These are phyloP conservation scores for Gila orcuttii DNA, from an alignment of 2,113 vertebrate species.

Conservation along the genomic window DNA sequence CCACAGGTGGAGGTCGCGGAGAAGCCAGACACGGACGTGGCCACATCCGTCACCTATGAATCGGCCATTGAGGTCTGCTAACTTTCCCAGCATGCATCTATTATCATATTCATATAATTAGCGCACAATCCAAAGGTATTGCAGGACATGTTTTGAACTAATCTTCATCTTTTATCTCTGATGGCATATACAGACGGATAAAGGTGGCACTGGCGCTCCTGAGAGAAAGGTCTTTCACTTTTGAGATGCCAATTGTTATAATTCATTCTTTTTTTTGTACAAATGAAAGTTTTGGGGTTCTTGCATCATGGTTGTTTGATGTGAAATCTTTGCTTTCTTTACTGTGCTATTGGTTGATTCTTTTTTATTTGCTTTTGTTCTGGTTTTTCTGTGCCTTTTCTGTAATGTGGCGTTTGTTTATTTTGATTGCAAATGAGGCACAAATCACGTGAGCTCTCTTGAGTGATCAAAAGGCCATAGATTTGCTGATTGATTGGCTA, in stretches of 20 bases:
- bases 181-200: conserved; percentile 68
- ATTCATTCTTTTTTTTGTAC: background rate
- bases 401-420: background rate
- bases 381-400: conserved; percentile 21
- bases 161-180: conserved; percentile 44
- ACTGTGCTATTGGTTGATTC: conserved; percentile 46
- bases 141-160: conserved; percentile 14
- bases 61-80: conserved; percentile 82
- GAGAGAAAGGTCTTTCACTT: conserved; percentile 63
- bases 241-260: conserved; percentile 9
- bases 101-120: conserved; percentile 3
- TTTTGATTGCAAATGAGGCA: conserved; percentile 1
- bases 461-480: background rate
- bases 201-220: conserved; percentile 67
- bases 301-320: conserved; percentile 9
- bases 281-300: background rate
- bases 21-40: conserved; percentile 73
- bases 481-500: background rate
- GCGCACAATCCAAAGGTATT: background rate
- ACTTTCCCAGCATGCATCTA: conserved; percentile 65
- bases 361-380: conserved; percentile 42
- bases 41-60: conserved; percentile 64
- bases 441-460: conserved; percentile 25
- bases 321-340: conserved; percentile 49
- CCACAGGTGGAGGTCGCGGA: conserved; percentile 77